Evolutionary conservation across 2,888 invertebrate genomes (phyloP), one percentile per base, ranked within the genome.

Genomic region (Hemicrepidius hirtus): DNA sequence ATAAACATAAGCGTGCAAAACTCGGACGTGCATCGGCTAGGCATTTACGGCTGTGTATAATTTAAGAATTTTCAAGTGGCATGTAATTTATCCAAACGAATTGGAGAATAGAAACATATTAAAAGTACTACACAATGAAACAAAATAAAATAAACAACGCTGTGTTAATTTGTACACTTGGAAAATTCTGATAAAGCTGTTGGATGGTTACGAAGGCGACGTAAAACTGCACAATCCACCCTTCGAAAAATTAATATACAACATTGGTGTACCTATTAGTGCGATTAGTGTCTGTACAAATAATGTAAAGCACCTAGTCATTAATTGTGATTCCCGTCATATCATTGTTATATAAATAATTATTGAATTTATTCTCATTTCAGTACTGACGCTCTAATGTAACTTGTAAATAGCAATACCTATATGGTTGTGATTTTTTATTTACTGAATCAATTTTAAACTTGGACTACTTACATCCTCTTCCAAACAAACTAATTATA

Each of bases 401-500:
- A 53, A 66, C 53, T 60, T 75, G 71, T 60, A 70, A 35, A 69
- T 75, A 72, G 71, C 67, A 73, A 70, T 70, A 60, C 55, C 59
- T 60, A 50, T 18, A 62, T 69, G 73, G 69, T 73, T 73, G 73
- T 73, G 73, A 73, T 53, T 69, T 66, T 72, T 68, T 60, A 16
- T 32, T 66, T 32, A 16, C 18, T 28, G 16, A 35, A 21, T 28
- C 13, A 32, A 53, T 37, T 37, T 37, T 24, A 28, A 66, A 16
- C 46, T 68, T 28, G 24, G 50, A 63, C 63, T 72, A 55, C 59
- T 72, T 59, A 40, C 37, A 35, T 63, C 53, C 40, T 74, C 69
- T 74, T 71, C 67, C 69, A 68, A 37, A 62, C 65, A 74, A 57
- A 74, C 67, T 75, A 68, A 73, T 75, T 68, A 68, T 49, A 77